Percentiles rank a stretch among this genome's conserved stretches.
Evolutionary conservation across 2,888 invertebrate species (phyloP).

Genomic region (Ganaspis brasiliensis): DNA sequence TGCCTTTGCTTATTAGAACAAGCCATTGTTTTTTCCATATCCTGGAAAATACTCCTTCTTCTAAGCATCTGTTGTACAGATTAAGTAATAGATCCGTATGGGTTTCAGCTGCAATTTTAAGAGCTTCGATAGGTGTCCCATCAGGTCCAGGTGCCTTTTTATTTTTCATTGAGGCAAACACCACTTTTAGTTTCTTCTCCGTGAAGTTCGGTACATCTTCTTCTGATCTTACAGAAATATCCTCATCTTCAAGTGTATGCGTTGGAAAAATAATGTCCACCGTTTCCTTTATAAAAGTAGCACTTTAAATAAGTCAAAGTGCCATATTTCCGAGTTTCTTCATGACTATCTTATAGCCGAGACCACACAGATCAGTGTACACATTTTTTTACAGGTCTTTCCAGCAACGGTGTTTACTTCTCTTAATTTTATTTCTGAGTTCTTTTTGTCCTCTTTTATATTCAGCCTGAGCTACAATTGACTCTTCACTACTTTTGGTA

Average conservation of each 20-base stretch:
- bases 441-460: background rate
- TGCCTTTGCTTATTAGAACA: constrained; percentile 39
- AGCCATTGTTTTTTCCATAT: constrained; percentile 15
- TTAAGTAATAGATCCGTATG: background rate
- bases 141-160: constrained; percentile 54
- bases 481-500: constrained; percentile 6
- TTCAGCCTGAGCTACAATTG: background rate
- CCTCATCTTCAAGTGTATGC: constrained; percentile 23
- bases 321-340: constrained; percentile 47
- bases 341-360: constrained; percentile 52
- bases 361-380: constrained; percentile 49
- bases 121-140: constrained; percentile 45
- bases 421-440: background rate
- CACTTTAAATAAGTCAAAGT: constrained; percentile 19
- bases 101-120: constrained; percentile 1
- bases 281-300: constrained; percentile 27
- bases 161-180: constrained; percentile 37
- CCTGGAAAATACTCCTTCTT: background rate
- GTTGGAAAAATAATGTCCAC: constrained; percentile 44
- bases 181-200: background rate
- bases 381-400: constrained; percentile 44
- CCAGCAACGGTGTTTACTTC: constrained; percentile 20
- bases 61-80: background rate
- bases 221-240: background rate
- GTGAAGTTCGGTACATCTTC: constrained; percentile 18